Conservation (phyloP, 2,888 invertebrate genomes). For the Furcula furcula region DNA sequence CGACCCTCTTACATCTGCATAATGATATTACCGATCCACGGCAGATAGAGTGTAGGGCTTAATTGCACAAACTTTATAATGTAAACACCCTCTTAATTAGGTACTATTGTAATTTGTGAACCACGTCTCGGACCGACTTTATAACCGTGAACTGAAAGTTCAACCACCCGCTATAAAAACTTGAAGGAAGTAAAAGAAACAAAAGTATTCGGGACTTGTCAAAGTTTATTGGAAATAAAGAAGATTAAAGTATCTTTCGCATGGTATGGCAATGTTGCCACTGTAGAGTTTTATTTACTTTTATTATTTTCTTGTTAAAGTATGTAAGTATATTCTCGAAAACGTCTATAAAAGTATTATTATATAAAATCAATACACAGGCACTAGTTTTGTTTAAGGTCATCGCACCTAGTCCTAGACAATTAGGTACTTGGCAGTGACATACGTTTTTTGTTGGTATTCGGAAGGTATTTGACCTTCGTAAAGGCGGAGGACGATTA, state of each 20-base stretch:
- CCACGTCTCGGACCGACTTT: constrained; percentile 7
- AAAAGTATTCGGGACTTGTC: constrained; percentile 11
- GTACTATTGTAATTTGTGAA: constrained; percentile 14
- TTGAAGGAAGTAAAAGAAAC: constrained; percentile 7
- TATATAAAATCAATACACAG: too few species aligned
- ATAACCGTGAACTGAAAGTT: constrained; percentile 5
- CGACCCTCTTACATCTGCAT: constrained; percentile 38
- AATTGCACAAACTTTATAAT: constrained; percentile 28
- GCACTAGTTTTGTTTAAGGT: too few species aligned
- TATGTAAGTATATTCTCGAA: too few species aligned
- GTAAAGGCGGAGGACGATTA: too few species aligned
- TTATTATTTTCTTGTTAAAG: too few species aligned
- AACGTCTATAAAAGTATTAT: too few species aligned
- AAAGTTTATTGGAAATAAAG: constrained; percentile 10
- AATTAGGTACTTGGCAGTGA: too few species aligned
- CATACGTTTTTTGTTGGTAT: too few species aligned
- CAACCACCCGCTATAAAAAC: constrained; percentile 7
- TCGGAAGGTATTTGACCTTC: too few species aligned
- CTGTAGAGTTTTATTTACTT: too few species aligned
- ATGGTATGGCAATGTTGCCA: constrained; percentile 12
- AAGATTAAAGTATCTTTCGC: constrained; percentile 9
- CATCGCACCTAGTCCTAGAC: too few species aligned
- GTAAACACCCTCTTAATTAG: constrained; percentile 17
- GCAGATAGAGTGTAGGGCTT: constrained; percentile 36
- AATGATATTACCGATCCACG: constrained; percentile 51